Percentiles rank a stretch among this genome's conserved stretches.
phyloP scores from a whole-genome alignment of 2,113 vertebrate genomes.

The Nycticebus coucang region DNA sequence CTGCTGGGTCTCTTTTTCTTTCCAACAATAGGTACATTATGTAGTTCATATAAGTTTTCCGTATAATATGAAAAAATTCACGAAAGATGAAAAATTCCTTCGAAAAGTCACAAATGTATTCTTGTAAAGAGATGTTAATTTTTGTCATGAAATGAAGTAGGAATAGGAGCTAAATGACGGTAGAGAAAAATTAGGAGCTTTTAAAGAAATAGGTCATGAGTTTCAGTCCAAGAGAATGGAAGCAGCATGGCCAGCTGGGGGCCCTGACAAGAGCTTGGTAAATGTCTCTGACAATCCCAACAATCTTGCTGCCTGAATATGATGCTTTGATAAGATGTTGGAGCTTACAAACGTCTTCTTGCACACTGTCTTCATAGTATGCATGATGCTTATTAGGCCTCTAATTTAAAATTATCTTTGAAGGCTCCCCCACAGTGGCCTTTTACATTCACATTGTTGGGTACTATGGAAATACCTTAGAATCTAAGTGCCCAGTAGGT shows the following conservation, averaged over 20 bases:
- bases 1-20: neutral
- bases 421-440: constrained; percentile 3
- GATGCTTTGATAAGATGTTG: neutral
- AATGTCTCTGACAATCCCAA: constrained; percentile 8
- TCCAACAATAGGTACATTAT: neutral
- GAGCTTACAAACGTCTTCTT: neutral
- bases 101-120: neutral
- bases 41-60: neutral
- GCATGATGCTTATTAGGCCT: neutral
- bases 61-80: neutral
- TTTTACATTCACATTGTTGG: constrained; percentile 48
- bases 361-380: neutral
- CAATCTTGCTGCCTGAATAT: neutral
- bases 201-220: neutral
- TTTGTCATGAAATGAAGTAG: neutral
- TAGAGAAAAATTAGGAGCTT: neutral
- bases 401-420: constrained; percentile 32
- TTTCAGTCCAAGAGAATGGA: neutral
- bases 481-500: constrained; percentile 57
- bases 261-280: neutral
- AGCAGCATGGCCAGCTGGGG: neutral
- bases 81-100: neutral
- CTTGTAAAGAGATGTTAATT: neutral
- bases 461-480: constrained; percentile 64
- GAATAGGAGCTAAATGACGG: neutral